Conservation (phyloP, 2,888 invertebrate species). For the Ptychoptera contaminata region DNA sequence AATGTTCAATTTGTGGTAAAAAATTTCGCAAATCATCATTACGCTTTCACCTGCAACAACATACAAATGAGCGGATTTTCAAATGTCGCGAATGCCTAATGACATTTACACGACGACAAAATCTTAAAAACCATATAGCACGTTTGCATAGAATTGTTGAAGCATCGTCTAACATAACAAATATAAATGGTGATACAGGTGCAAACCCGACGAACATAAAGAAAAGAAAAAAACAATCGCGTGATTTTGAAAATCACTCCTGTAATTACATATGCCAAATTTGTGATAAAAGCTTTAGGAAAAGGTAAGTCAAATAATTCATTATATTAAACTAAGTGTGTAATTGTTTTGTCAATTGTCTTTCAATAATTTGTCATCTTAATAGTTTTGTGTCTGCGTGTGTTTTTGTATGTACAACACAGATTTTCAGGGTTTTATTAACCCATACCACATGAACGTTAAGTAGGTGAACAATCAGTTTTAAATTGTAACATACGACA, state of each 20-base stretch:
- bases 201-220: background rate
- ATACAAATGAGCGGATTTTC: constrained; percentile 59
- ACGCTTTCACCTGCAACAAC: constrained; percentile 51
- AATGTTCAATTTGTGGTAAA: constrained; percentile 52
- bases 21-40: constrained; percentile 47
- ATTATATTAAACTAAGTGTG: background rate
- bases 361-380: background rate
- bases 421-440: constrained; percentile 1
- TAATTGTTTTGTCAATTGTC: background rate
- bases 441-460: constrained; percentile 1
- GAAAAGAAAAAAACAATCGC: too few species aligned
- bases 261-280: constrained; percentile 22
- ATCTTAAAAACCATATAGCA: constrained; percentile 43
- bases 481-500: too few species aligned
- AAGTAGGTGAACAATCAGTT: too few species aligned
- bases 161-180: constrained; percentile 2
- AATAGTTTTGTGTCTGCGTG: too few species aligned
- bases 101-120: constrained; percentile 49
- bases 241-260: background rate
- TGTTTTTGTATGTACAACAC: too few species aligned
- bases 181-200: background rate
- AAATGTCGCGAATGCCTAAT: constrained; percentile 45
- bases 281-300: constrained; percentile 32
- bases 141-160: constrained; percentile 31
- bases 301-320: constrained; percentile 30